phyloP scores from a whole-genome alignment of 2,888 invertebrate genomes.

The Coelinius sp. region DNA sequence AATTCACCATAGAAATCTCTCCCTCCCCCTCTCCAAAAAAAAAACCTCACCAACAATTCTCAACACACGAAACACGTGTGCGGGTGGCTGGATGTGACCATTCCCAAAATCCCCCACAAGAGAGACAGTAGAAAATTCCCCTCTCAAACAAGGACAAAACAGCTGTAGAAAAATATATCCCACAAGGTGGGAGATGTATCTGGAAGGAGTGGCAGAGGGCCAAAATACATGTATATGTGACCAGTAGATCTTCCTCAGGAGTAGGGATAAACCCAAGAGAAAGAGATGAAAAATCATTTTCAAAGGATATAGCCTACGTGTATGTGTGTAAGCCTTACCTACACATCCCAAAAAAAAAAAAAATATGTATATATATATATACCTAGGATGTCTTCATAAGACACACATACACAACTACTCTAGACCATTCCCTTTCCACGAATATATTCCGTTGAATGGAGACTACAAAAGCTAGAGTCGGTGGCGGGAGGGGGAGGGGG shows the following conservation, averaged over 20 bases:
- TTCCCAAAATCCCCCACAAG: not conserved
- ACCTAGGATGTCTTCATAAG: too few relatives aligned
- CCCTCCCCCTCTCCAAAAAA: slow-evolving; percentile 37
- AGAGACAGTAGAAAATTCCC: too few relatives aligned
- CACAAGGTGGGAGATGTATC: slow-evolving; percentile 28
- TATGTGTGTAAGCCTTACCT: too few relatives aligned
- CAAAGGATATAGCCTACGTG: too few relatives aligned
- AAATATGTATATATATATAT: too few relatives aligned
- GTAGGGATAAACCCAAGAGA: too few relatives aligned
- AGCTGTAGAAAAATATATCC: slow-evolving; percentile 38
- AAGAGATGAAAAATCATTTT: too few relatives aligned
- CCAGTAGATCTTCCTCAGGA: too few relatives aligned
- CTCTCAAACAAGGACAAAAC: too few relatives aligned
- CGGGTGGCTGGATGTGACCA: not conserved
- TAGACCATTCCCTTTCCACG: slow-evolving; percentile 12
- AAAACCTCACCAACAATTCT: slow-evolving; percentile 35
- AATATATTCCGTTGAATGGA: slow-evolving; percentile 13
- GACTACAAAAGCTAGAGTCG: not conserved
- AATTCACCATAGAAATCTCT: slow-evolving; percentile 3
- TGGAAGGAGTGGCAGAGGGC: slow-evolving; percentile 25
- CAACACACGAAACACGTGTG: slow-evolving; percentile 33
- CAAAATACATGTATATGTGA: too few relatives aligned
- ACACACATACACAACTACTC: too few relatives aligned
- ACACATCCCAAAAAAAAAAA: too few relatives aligned
- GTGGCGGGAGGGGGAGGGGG: not conserved